Conservation (phyloP, 2,888 invertebrate species). For the Synergus itoensis region DNA sequence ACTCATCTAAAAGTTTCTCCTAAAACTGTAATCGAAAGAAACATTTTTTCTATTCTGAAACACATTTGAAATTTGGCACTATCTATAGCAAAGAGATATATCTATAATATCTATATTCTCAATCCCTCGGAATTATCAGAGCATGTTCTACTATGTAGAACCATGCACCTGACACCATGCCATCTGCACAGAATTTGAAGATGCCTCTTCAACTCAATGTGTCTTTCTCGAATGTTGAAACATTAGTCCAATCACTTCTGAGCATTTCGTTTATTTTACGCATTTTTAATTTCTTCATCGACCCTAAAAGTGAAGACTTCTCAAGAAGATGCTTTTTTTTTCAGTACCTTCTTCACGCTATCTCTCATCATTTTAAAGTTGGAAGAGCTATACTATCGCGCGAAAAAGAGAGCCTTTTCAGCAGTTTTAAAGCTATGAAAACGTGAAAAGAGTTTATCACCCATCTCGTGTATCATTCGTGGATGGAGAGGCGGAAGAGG, state of each 20-base stretch:
- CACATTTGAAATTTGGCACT: neutral
- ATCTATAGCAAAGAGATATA: neutral
- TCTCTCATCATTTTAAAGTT: constrained; percentile 34
- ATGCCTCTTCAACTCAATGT: neutral
- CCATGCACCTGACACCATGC: neutral
- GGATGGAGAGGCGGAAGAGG: constrained; percentile 6
- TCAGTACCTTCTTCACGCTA: neutral
- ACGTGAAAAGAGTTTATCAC: constrained; percentile 34
- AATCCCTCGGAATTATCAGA: neutral
- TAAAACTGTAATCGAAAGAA: neutral
- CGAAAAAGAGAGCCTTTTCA: constrained; percentile 33
- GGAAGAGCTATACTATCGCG: constrained; percentile 17
- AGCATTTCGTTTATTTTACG: neutral
- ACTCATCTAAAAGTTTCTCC: neutral
- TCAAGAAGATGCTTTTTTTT: constrained; percentile 20
- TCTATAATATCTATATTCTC: neutral
- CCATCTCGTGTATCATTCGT: constrained; percentile 36
- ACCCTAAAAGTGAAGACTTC: neutral
- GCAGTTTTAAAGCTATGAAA: constrained; percentile 41
- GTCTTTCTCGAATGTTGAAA: neutral
- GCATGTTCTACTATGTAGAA: neutral
- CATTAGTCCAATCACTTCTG: neutral
- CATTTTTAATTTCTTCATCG: neutral
- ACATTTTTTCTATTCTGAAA: neutral
- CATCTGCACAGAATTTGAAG: neutral